phyloP scores from a whole-genome alignment of 1,140 invertebrate species.

The Lepeophtheirus salmonis region DNA sequence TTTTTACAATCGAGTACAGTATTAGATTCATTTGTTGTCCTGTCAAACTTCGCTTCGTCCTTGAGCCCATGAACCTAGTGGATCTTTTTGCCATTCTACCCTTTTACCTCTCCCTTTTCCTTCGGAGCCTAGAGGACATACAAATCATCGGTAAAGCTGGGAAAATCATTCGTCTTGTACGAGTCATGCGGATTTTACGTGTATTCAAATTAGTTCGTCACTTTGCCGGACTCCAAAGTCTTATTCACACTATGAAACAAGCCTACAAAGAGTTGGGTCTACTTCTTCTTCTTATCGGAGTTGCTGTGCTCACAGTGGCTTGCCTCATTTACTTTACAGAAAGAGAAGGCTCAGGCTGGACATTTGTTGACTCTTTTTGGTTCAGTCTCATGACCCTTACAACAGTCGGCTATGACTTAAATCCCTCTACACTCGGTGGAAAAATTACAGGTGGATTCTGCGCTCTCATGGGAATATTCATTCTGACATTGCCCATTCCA shows the following conservation, averaged over 20 bases:
- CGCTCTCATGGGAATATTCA: constrained; percentile 11
- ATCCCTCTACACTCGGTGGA: neutral
- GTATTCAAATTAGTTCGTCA: constrained; percentile 15
- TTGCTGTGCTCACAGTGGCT: constrained; percentile 9
- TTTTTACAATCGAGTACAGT: constrained; percentile 1
- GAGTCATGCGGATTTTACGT: constrained; percentile 12
- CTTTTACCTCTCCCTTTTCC: neutral
- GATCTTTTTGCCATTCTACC: constrained; percentile 10
- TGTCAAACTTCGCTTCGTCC: neutral
- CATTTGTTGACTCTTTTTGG: constrained; percentile 15
- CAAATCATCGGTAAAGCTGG: constrained; percentile 15
- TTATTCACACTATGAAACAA: constrained; percentile 14
- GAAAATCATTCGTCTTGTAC: constrained; percentile 12
- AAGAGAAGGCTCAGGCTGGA: neutral
- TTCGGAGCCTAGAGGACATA: neutral
- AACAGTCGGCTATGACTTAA: constrained; percentile 11
- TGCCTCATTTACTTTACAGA: constrained; percentile 13
- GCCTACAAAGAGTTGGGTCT: constrained; percentile 17
- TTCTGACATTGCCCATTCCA: constrained; percentile 12
- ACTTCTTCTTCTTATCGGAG: constrained; percentile 5
- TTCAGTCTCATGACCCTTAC: constrained; percentile 15
- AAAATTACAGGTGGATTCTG: constrained; percentile 9
- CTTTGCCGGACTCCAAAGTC: constrained; percentile 15
- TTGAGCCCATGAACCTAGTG: constrained; percentile 8
- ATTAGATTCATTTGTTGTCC: constrained; percentile 4